A percentile compares a stretch with the other conserved stretches of the same genome.
These are phyloP conservation scores for Pelosia muscerda DNA, from an alignment of 2,888 invertebrate species.

Conservation along the genomic window DNA sequence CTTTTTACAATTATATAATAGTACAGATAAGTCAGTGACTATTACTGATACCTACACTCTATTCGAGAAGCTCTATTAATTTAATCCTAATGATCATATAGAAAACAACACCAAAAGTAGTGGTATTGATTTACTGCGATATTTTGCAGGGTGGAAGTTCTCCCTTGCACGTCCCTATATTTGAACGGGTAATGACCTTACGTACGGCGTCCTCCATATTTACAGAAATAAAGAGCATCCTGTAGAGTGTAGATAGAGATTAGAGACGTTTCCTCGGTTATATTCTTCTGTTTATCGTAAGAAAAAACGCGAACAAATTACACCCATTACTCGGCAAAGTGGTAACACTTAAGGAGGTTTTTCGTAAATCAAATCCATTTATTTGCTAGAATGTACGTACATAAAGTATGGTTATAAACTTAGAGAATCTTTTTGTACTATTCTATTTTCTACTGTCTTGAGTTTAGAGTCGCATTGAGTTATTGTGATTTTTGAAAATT, in stretches of 20 bases:
- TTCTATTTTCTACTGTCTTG: neutral
- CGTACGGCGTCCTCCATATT: neutral
- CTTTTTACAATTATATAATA: no score
- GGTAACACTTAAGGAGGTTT: conserved; percentile 2
- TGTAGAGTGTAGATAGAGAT: neutral
- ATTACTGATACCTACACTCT: neutral
- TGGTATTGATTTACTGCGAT: neutral
- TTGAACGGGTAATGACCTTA: conserved; percentile 2
- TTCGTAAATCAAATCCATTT: conserved; percentile 3
- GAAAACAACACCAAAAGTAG: neutral
- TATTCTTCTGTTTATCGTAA: neutral
- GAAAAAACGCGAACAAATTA: conserved; percentile 6
- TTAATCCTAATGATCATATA: neutral
- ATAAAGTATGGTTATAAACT: neutral
- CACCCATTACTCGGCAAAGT: neutral
- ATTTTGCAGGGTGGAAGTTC: neutral
- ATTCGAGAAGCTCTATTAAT: neutral
- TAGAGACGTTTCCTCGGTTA: neutral
- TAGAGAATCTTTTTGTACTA: neutral
- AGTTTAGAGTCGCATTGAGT: no score
- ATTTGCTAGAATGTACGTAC: neutral
- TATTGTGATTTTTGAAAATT: no score
- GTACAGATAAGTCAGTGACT: no score
- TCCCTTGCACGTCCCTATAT: neutral
- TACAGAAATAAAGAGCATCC: neutral